Conservation (phyloP, 2,888 invertebrate genomes). For the Bugulina stolonifera region DNA sequence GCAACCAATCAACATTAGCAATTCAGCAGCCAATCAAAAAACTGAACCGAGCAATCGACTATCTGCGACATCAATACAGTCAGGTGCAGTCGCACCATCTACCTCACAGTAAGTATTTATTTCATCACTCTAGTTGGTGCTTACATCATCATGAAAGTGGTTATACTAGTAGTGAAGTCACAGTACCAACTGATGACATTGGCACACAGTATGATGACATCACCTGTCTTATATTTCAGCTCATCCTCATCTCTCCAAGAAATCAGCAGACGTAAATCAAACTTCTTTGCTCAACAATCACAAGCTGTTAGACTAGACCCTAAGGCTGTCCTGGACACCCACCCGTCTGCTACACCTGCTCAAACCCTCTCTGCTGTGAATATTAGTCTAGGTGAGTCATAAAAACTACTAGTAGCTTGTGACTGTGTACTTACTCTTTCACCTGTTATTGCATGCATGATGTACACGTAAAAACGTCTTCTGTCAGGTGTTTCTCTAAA, state of each 20-base stretch:
- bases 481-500: no score
- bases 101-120: background rate
- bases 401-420: background rate
- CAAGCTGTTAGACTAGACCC: constrained; percentile 34
- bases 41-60: background rate
- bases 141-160: background rate
- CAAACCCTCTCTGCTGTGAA: constrained; percentile 3
- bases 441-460: background rate
- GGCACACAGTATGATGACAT: background rate
- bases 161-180: background rate
- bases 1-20: background rate
- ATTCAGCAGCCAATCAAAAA: background rate
- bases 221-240: background rate
- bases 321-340: constrained; percentile 28
- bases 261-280: constrained; percentile 15
- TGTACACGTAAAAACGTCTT: no score
- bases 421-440: background rate
- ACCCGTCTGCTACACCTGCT: constrained; percentile 17
- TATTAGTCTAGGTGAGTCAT: constrained; percentile 20
- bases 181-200: no score
- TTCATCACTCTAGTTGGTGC: background rate
- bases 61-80: background rate
- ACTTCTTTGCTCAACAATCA: constrained; percentile 33
- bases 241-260: constrained; percentile 6
- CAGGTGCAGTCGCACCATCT: no score